phyloP scores from a whole-genome alignment of 1,140 invertebrate genomes.

The Megalonaias nervosa region DNA sequence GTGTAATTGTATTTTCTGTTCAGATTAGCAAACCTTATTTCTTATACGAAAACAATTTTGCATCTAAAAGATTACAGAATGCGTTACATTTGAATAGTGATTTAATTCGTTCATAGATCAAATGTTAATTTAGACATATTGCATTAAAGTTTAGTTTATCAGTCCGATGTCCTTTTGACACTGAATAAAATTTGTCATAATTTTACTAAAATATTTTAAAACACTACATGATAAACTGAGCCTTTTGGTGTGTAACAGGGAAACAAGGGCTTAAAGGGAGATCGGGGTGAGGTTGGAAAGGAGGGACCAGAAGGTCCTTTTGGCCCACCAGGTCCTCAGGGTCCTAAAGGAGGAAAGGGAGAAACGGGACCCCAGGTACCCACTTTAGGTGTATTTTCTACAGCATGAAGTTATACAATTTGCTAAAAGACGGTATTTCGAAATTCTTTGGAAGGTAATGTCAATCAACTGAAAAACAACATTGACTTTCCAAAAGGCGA shows the following conservation, averaged over 20 bases:
- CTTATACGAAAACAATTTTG: too few species aligned
- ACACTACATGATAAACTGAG: background rate
- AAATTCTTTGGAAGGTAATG: conserved; percentile 11
- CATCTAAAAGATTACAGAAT: too few species aligned
- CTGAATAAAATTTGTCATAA: too few species aligned
- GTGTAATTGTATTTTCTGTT: too few species aligned
- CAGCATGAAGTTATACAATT: conserved; percentile 6
- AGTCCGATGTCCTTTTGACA: too few species aligned
- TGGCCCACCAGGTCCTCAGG: conserved; percentile 39
- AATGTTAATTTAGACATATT: too few species aligned
- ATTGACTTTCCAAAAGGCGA: background rate
- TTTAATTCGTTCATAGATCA: too few species aligned
- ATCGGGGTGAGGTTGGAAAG: conserved; percentile 9
- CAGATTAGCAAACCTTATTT: too few species aligned
- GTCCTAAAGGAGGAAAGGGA: conserved; percentile 38
- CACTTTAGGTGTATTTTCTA: background rate
- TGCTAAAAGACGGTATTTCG: conserved; percentile 15
- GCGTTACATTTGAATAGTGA: too few species aligned
- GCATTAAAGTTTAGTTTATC: too few species aligned
- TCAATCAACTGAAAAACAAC: background rate
- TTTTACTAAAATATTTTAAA: background rate
- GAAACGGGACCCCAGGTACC: conserved; percentile 37
- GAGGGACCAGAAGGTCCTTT: conserved; percentile 9
- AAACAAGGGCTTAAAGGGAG: conserved; percentile 25
- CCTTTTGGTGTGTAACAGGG: background rate